Evolutionary conservation across 2,113 vertebrate genomes (phyloP), one percentile per base, ranked within the genome.

Genomic region (Phocoena phocoena): DNA sequence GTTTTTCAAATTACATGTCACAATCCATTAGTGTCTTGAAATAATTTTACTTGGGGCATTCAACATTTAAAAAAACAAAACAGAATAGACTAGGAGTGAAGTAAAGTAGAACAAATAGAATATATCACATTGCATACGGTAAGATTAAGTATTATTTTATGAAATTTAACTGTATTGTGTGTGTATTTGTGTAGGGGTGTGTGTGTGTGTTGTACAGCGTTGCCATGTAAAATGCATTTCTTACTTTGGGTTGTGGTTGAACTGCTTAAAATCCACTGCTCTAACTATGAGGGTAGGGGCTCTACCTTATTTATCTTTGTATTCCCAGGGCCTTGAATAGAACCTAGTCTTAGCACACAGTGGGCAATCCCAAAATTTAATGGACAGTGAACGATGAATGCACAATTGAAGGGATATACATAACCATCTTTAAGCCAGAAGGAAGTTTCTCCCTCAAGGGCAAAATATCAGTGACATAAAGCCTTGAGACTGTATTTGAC

Each of bases 171-270:
- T 85, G 7, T 82, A 8, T 41, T 70, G 12, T 58, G n/a, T 58
- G 12, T 82, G 55, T 15, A 36, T 36, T 21, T 14, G 28, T 5
- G 21, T 36, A 9, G 23, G 20, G 44, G 41, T 76, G 41, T 55
- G 4, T 71, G 20, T 26, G 36, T n/a, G 1, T 1, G 3, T 5
- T 71, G 1, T 62, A 6, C 0, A 0, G 13, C 26, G 5, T 58
- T 74, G 14, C 6, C 38, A 6, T 60, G 38, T 87, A 55, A 93
- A 80, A 79, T n/a, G 5, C 18, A 44, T 76, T 71, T 90, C 33
- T 88, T 88, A 77, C n/a, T 86, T 93, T 97, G 67, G 20, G 11
- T 36, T 90, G 53, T 44, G 38, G 28, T 6, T 70, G 20, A 58
- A 77, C 53, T 63, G 17, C 36, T 65, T 90, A 74, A 77, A 94